Conservation (phyloP, 2,113 vertebrate genomes). For the Hemiprocne comata region DNA sequence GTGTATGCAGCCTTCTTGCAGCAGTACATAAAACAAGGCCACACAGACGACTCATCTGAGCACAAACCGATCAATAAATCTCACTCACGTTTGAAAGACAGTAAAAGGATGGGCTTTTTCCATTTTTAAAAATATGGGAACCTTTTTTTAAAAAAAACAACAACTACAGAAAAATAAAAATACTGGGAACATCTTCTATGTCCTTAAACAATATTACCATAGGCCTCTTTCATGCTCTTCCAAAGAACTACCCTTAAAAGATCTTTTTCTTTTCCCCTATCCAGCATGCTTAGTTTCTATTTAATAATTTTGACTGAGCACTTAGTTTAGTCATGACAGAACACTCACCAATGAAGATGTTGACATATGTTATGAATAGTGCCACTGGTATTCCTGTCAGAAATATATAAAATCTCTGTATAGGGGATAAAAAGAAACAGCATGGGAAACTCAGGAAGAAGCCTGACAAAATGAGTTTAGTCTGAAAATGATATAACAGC, state of each 20-base stretch:
- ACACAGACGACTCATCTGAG: background rate
- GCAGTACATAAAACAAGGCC: background rate
- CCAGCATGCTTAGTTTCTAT: background rate
- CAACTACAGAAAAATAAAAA: background rate
- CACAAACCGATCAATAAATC: background rate
- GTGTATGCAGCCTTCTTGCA: background rate
- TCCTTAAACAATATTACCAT: background rate
- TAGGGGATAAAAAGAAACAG: background rate
- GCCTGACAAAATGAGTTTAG: background rate
- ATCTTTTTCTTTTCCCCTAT: background rate
- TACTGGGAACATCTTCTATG: background rate
- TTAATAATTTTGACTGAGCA: background rate
- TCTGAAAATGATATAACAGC: background rate
- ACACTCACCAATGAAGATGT: conserved; percentile 91
- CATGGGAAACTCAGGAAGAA: background rate
- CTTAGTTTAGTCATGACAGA: background rate
- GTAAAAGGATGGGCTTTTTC: background rate
- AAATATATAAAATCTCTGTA: conserved; percentile 84
- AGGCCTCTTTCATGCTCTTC: background rate
- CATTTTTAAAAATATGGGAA: background rate
- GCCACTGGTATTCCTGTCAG: conserved; percentile 87
- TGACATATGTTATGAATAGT: conserved; percentile 80
- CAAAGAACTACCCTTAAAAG: background rate
- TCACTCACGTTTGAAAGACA: background rate
- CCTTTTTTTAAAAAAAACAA: background rate